These are phyloP conservation scores for Bombylius discolor DNA, from an alignment of 2,888 invertebrate species.

Conservation along the genomic window DNA sequence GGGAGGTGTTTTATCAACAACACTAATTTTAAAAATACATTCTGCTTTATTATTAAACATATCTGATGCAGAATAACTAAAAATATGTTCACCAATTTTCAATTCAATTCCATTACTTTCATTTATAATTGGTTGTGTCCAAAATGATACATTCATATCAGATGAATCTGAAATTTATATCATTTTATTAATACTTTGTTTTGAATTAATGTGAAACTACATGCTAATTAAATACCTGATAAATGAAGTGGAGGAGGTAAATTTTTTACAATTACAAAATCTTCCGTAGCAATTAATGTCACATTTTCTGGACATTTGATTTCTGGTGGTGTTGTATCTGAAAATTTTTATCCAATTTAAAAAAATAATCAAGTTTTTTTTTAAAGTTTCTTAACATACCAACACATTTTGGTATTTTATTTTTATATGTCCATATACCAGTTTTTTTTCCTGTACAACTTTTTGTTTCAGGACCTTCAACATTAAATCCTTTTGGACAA, in stretches of 20 bases:
- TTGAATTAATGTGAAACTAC: background rate
- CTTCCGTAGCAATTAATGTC: background rate
- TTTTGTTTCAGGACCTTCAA: slow-evolving; percentile 41
- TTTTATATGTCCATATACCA: slow-evolving; percentile 41
- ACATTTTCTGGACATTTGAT: slow-evolving; percentile 43
- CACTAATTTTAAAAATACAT: slow-evolving; percentile 46
- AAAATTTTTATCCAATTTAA: background rate
- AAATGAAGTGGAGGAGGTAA: slow-evolving; percentile 1
- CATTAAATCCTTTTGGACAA: slow-evolving; percentile 46
- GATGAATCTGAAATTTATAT: slow-evolving; percentile 41
- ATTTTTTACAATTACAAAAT: slow-evolving; percentile 10
- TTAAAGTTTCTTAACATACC: slow-evolving; percentile 25
- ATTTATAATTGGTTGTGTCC: slow-evolving; percentile 45
- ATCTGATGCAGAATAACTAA: slow-evolving; percentile 52
- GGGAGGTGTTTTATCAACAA: slow-evolving; percentile 45
- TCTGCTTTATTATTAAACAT: slow-evolving; percentile 44
- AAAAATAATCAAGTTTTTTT: too few relatives aligned
- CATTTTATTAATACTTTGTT: background rate
- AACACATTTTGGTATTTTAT: slow-evolving; percentile 35
- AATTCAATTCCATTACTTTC: slow-evolving; percentile 36
- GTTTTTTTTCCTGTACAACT: slow-evolving; percentile 42
- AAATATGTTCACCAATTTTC: slow-evolving; percentile 43
- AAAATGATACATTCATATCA: slow-evolving; percentile 39
- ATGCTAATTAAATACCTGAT: background rate
- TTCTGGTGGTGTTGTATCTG: slow-evolving; percentile 46